Base-by-base conservation (phyloP, 2,888 invertebrate species). In the Malachius bipustulatus region DNA sequence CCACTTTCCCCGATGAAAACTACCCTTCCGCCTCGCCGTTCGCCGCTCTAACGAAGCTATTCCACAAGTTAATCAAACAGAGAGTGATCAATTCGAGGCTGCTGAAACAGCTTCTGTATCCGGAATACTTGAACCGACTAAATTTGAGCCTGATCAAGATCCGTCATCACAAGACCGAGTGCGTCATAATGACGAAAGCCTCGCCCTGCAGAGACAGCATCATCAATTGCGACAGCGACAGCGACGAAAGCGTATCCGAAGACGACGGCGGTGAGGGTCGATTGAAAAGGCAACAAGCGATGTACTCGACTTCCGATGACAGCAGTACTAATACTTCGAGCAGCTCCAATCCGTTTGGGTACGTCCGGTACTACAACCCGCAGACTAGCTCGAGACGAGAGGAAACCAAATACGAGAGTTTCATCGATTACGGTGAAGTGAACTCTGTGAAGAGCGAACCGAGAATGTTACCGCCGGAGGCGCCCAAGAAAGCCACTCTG, bases 21-120 rank as follows among this genome's bases (percentile, higher is more conserved):
- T 81, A 77, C 65, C 81, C 78, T 55, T 70, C 78, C 50, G 76
- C 80, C 46, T 77, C 82, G 32, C 84, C 84, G 14, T 85, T 82
- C 61, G 75, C 79, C 47, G 77, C 77, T 44, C 69, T 87, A 43
- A 82, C 81, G 28, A 77, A 77, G 56, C 77, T 77, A 61, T 84
- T 82, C 58, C 77, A 79, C 42, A 73, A 74, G 54, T 71, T 82
- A 38, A 80, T 85, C 19, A 76, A 75, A 56, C 72, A 73, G 56
- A 80, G 77, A 54, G 64, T 77, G 9, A 75, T 87, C 42, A 76
- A 75, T 8, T 67, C 77, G 40, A 72, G 75, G 52, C 69, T 85
- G 56, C 66, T 87, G 38, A 81, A 83, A 58, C 73, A 77, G 54
- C 65, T 87, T 33, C 65, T 87, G 32, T 84, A 87, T 56, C 63